These are phyloP conservation scores for Drosophila borealis DNA, from an alignment of 2,888 invertebrate genomes.

Conservation along the genomic window DNA sequence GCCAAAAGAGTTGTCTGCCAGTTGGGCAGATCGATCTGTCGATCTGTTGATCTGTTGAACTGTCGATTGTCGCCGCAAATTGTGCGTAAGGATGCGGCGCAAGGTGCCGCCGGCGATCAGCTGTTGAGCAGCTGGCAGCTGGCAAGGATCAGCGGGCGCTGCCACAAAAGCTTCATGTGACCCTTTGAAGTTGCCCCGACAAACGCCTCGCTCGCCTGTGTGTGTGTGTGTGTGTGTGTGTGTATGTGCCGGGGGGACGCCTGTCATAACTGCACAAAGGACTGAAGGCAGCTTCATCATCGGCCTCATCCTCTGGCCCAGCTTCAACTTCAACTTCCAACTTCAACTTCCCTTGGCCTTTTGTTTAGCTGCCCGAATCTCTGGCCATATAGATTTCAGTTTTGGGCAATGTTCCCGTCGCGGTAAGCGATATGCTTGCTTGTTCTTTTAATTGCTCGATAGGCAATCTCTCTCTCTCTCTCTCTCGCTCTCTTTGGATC, in stretches of 20 bases:
- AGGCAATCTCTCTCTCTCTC: conserved; percentile 60
- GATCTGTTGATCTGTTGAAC: conserved; percentile 3
- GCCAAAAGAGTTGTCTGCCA: conserved; percentile 40
- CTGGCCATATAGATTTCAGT: conserved; percentile 73
- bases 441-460: conserved; percentile 82
- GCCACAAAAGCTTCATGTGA: conserved; percentile 45
- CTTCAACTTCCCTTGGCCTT: conserved; percentile 57
- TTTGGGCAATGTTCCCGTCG: conserved; percentile 19
- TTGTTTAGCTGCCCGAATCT: conserved; percentile 34
- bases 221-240: neutral
- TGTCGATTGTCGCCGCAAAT: conserved; percentile 42
- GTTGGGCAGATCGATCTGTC: neutral
- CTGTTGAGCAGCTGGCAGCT: conserved; percentile 17
- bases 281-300: conserved; percentile 31
- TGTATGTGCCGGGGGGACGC: conserved; percentile 70
- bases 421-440: conserved; percentile 79
- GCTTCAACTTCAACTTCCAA: neutral
- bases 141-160: conserved; percentile 14
- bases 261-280: conserved; percentile 82
- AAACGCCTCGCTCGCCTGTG: neutral
- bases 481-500: conserved; percentile 6
- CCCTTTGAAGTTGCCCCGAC: conserved; percentile 46
- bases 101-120: conserved; percentile 6
- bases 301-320: conserved; percentile 1
- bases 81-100: conserved; percentile 40